Conservation (phyloP, 2,797 vertebrate genomes). For the Tokudaia tokunoshimensis region DNA sequence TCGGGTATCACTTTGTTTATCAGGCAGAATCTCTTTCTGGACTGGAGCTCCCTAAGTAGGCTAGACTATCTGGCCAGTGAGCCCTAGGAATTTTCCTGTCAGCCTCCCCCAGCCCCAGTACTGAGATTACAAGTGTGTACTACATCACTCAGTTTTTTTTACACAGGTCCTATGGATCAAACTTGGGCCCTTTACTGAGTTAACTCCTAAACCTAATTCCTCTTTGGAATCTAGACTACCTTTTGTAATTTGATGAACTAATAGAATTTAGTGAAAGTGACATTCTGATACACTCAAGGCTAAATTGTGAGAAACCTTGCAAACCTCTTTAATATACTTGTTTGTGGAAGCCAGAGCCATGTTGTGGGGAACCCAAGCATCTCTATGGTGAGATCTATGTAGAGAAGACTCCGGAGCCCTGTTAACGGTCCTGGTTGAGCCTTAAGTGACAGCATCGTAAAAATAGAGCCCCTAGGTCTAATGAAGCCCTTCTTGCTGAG, state of each 20-base stretch:
- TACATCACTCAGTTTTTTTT: neutral
- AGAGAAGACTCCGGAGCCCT: no score
- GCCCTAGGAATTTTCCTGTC: neutral
- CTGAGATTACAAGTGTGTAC: neutral
- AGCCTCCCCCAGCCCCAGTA: neutral
- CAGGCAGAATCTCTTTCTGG: neutral
- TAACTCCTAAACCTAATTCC: neutral
- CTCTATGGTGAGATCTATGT: rapidly evolving
- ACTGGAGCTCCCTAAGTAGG: neutral
- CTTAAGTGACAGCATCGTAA: neutral
- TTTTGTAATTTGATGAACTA: neutral
- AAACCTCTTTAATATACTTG: neutral
- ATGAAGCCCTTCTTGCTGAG: neutral
- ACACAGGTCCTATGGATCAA: neutral
- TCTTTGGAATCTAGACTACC: neutral
- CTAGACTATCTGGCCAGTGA: neutral
- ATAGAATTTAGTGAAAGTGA: neutral
- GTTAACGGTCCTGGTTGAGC: neutral
- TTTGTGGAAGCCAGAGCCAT: neutral
- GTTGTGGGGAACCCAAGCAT: neutral
- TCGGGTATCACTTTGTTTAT: neutral
- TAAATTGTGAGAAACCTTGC: neutral
- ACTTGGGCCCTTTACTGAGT: neutral
- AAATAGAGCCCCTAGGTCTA: neutral
- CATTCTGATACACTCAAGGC: neutral